Base-by-base conservation (phyloP, 2,113 vertebrate genomes). In the Edolisoma coerulescens region DNA sequence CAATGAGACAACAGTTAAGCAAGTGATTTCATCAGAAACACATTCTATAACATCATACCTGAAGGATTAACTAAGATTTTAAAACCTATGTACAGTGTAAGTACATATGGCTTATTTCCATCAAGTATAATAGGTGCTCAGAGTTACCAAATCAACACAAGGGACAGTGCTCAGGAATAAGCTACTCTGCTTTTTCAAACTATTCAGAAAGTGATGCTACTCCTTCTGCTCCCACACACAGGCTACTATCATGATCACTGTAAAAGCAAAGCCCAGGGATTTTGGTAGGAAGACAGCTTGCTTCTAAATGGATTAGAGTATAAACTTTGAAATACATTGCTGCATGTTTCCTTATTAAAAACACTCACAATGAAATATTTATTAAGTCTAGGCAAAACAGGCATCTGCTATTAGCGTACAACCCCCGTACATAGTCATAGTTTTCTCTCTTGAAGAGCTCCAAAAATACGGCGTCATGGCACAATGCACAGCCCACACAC, bases 321-420 rank as follows among this genome's bases (percentile, higher is more conserved):
- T 6, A 76, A 95, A 91, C 42, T 85, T 39, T 81, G 61, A 94
- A 87, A 90, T 45, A 50, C n/a, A 71, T 6, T 65, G 64, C 60
- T 68, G 35, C 41, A n/a, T 90, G 81, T 63, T 87, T 88, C 59
- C 70, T 49, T 52, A 67, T 41, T 65, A 24, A 61, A 90, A 88
- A 65, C 17, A 32, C 33, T 94, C 49, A 79, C 44, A 91, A 60
- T 67, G 1, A 92, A 93, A 84, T 94, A 92, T 95, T 95, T 95
- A 84, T 61, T 75, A 89, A 59, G n/a, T 89, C 87, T 63, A 82
- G 67, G 75, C 76, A 96, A 94, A 96, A 83, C 69, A 91, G 52
- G 61, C 95, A 95, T 80, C 88, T 87, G 92, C 71, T 91, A 33
- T 91, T 44, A 88, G 75, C 1, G 5, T 67, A 64, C 63, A 93